Conservation (phyloP, 2,113 vertebrate species). For the Mandrillus leucophaeus region DNA sequence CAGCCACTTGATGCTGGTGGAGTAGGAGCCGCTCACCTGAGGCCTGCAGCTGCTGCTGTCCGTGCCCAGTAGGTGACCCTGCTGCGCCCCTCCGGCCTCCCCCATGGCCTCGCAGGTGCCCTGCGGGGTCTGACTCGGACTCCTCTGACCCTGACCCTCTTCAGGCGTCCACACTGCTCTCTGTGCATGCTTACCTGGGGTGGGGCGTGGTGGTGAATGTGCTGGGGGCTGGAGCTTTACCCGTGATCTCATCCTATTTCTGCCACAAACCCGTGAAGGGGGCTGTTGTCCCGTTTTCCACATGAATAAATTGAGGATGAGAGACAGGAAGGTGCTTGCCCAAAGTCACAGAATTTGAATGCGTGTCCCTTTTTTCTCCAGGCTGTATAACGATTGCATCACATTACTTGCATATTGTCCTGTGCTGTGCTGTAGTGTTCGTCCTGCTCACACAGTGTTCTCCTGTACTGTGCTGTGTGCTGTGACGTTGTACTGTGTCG, state of each 20-base stretch:
- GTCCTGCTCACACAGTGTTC: background rate
- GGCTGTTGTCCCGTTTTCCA: background rate
- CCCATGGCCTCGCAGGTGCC: background rate
- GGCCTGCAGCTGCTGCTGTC: background rate
- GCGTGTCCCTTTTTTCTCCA: background rate
- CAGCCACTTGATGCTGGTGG: rapidly evolving
- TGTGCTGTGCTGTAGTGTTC: background rate
- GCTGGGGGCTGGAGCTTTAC: background rate
- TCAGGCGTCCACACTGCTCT: background rate
- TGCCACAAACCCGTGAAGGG: background rate
- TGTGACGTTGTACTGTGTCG: no score
- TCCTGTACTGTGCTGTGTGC: no score
- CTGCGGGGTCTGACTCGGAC: background rate
- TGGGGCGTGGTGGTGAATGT: background rate
- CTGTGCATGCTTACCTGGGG: no score
- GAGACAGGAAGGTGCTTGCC: background rate
- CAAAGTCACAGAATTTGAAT: background rate
- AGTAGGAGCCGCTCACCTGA: background rate
- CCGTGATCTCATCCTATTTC: background rate
- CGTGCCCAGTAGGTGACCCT: background rate
- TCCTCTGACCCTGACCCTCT: no score
- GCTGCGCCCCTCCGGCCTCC: rapidly evolving
- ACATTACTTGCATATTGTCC: no score
- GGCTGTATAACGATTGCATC: background rate
- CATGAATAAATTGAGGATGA: background rate